Evolutionary conservation across 2,113 vertebrate genomes (phyloP).

Genomic region (Morone saxatilis): DNA sequence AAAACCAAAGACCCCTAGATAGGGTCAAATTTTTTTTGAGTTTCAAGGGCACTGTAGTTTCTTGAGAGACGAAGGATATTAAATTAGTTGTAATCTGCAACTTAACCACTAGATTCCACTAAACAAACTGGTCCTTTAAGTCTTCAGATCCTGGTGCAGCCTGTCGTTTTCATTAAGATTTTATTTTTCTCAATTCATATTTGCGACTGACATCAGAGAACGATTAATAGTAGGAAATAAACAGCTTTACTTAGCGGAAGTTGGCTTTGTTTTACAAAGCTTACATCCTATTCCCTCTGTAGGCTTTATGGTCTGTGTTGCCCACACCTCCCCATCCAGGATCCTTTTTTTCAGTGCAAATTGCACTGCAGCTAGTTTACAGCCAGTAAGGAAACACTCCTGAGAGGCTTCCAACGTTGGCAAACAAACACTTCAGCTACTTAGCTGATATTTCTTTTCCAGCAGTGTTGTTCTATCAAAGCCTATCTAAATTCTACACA

Average conservation of each 20-base stretch:
- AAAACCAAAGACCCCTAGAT: too few species aligned
- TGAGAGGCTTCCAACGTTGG: neutral
- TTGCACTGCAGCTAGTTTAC: neutral
- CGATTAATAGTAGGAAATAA: too few species aligned
- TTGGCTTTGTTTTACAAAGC: neutral
- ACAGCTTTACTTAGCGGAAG: neutral
- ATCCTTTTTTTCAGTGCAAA: neutral
- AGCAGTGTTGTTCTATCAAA: conserved; percentile 6
- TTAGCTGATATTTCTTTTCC: conserved; percentile 6
- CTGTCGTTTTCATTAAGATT: too few species aligned
- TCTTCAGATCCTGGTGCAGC: too few species aligned
- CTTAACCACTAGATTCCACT: too few species aligned
- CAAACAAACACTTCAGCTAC: neutral
- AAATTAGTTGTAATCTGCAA: too few species aligned
- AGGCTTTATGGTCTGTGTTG: neutral
- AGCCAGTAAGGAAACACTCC: too few species aligned
- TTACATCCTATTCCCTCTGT: neutral
- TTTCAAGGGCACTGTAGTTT: too few species aligned
- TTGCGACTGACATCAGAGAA: neutral
- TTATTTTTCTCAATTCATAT: neutral
- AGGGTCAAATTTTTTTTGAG: too few species aligned
- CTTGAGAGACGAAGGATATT: too few species aligned
- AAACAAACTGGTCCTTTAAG: too few species aligned
- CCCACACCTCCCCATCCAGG: neutral
- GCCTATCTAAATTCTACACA: conserved; percentile 9